phyloP scores from a whole-genome alignment of 2,888 invertebrate species.

The Phragmatobia fuliginosa region DNA sequence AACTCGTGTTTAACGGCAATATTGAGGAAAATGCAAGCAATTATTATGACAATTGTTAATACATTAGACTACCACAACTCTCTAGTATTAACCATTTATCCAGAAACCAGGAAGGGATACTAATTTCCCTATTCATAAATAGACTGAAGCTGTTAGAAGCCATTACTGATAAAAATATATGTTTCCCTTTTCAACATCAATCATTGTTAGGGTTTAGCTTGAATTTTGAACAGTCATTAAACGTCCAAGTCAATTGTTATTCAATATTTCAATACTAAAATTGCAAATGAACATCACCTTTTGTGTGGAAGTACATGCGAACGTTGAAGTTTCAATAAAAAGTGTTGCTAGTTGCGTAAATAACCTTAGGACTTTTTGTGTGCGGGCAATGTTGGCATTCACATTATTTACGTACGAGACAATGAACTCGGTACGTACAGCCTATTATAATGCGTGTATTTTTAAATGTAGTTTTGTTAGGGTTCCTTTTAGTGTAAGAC shows the following conservation, averaged over 20 bases:
- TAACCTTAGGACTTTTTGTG: constrained; percentile 45
- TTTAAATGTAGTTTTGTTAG: constrained; percentile 19
- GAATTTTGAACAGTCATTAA: constrained; percentile 5
- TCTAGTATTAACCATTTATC: background rate
- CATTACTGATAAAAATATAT: constrained; percentile 1
- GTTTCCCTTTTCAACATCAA: constrained; percentile 1
- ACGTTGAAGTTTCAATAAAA: constrained; percentile 45
- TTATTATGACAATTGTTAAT: background rate
- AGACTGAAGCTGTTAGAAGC: background rate
- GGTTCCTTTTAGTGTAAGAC: constrained; percentile 7
- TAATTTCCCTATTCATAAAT: background rate
- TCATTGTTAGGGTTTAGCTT: background rate
- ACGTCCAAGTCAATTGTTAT: constrained; percentile 2
- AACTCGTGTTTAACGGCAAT: background rate
- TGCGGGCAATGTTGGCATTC: constrained; percentile 34
- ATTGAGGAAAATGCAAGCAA: background rate
- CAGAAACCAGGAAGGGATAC: background rate
- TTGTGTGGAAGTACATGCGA: constrained; percentile 42
- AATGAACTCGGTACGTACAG: constrained; percentile 40
- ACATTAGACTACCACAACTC: background rate
- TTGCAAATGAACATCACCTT: constrained; percentile 12
- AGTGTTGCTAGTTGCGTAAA: constrained; percentile 52
- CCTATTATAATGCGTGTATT: constrained; percentile 28
- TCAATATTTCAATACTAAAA: constrained; percentile 17
- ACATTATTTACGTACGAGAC: constrained; percentile 46